Percentiles rank a stretch among this genome's conserved stretches.
Conservation (phyloP, 2,797 vertebrate species). For the Tapera naevia region DNA sequence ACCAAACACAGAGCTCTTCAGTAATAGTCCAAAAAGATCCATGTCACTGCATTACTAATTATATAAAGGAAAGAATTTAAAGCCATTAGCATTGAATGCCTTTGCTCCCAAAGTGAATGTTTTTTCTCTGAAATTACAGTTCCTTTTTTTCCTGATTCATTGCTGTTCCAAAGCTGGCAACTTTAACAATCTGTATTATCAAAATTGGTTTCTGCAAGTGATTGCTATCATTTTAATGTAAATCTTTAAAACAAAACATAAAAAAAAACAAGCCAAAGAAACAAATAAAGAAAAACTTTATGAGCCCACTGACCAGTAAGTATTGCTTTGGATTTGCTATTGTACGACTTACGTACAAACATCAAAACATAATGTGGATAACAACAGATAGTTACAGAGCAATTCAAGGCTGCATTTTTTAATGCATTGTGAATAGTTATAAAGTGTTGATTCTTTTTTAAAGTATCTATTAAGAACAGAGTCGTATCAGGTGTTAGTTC, state of each 20-base stretch:
- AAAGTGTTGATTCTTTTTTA: not conserved
- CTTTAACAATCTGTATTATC: not conserved
- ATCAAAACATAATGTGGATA: not conserved
- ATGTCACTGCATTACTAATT: constrained; percentile 57
- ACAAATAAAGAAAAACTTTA: not conserved
- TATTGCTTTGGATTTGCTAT: not conserved
- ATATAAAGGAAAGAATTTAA: constrained; percentile 20
- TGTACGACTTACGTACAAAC: not conserved
- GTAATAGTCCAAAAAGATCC: constrained; percentile 45
- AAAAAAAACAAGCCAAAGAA: not conserved
- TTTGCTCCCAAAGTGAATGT: not conserved
- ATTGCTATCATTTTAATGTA: not conserved
- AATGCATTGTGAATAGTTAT: not conserved
- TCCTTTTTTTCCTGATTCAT: not conserved
- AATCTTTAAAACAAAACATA: not conserved
- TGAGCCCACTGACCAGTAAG: not conserved
- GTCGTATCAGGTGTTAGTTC: not conserved
- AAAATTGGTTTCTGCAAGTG: not conserved
- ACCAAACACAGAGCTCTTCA: constrained; percentile 40
- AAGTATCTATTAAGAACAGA: not conserved
- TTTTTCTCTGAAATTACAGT: not conserved
- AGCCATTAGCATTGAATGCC: not conserved
- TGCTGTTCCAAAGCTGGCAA: not conserved
- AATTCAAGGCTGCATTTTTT: not conserved
- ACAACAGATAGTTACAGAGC: not conserved